phyloP scores from a whole-genome alignment of 2,888 invertebrate species.

The Spodoptera littoralis region DNA sequence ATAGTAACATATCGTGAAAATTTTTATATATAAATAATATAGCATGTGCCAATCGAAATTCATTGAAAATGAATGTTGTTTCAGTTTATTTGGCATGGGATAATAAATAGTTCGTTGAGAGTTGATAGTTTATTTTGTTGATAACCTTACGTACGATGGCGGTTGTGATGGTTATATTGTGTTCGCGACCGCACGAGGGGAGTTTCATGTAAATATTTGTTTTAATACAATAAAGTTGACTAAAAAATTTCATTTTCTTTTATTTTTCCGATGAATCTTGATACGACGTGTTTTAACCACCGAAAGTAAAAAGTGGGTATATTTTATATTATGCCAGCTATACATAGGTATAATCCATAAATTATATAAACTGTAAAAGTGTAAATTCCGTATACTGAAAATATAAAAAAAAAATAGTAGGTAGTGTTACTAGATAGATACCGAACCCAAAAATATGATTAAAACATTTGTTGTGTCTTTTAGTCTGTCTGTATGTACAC shows the following conservation, averaged over 20 bases:
- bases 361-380: no score
- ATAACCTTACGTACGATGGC: slow-evolving; percentile 48
- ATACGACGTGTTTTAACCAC: slow-evolving; percentile 15
- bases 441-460: no score
- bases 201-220: slow-evolving; percentile 61
- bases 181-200: slow-evolving; percentile 49
- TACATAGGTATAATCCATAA: no score
- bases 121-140: slow-evolving; percentile 61
- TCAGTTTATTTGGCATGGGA: slow-evolving; percentile 55
- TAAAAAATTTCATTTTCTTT: slow-evolving; percentile 46
- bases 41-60: slow-evolving; percentile 60
- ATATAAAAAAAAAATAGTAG: no score
- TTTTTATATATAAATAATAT: slow-evolving; percentile 57
- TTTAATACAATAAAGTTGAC: slow-evolving; percentile 63
- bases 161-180: slow-evolving; percentile 55
- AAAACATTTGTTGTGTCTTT: no score
- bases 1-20: slow-evolving; percentile 58
- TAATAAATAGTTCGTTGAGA: slow-evolving; percentile 56
- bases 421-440: no score
- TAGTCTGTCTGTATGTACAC: no score
- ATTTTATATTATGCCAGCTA: no score
- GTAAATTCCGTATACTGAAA: no score
- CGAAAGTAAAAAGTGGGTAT: neutral
- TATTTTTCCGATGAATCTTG: neutral
- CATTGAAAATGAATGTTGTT: slow-evolving; percentile 59